Evolutionary conservation across 2,888 invertebrate genomes (phyloP), one percentile per base, ranked within the genome.

Genomic region (Mylabris sibirica): DNA sequence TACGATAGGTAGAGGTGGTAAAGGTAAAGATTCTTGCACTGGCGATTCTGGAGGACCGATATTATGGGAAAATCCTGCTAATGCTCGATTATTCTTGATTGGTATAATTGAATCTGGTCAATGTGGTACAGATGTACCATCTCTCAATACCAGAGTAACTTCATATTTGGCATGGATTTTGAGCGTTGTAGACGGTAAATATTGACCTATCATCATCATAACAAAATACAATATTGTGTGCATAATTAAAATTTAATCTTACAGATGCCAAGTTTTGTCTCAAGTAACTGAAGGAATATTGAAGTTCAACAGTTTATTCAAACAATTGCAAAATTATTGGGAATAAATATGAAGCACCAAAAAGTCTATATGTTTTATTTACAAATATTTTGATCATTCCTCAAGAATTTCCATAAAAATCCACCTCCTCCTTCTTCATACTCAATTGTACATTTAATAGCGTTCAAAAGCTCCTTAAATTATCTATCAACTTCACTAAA

Each of bases 81-180:
- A 80, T 0, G 84, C 83, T 0, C 78, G 84, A 1, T 74, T 87
- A 0, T 86, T 84, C 73, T n/a, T 78, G 24, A 65, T 87, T 0
- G 91, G 89, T 1, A 77, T 90, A n/a, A 85, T 90, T 67, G 89
- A 89, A 65, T 85, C 74, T 72, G 92, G 92, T 5, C 61, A 68
- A 64, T 92, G 92, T 77, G 91, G 87, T 0, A 76, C 84, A 0
- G 69, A 70, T 0, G 61, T 41, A 0, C 90, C 91, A 0, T 87
- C 86, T 1, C 79, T 90, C 11, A 89, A 89, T 80, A 88, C 89
- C 0, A 84, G 89, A 22, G 84, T 91, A 0, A 86, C 89, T 0
- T 77, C 84, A 0, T 85, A 86, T 68, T 72, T 91, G 0, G 67
- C 84, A 53, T 92, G 91, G 91, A 89, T 92, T 20, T 62, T 78